These are phyloP conservation scores for Pandemis heparana DNA, from an alignment of 2,888 invertebrate genomes.

Conservation along the genomic window DNA sequence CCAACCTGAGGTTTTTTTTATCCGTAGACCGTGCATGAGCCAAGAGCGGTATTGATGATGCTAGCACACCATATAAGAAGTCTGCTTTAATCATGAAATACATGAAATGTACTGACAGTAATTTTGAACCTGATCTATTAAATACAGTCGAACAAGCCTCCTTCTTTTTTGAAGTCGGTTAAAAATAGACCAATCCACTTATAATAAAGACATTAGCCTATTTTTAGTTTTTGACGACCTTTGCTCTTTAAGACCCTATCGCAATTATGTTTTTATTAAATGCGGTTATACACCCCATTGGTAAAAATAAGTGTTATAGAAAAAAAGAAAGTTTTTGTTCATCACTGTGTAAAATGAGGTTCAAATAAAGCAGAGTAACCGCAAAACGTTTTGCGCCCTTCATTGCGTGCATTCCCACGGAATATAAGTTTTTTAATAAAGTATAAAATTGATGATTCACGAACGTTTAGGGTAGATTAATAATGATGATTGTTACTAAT, in stretches of 20 bases:
- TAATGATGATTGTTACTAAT: constrained; percentile 39
- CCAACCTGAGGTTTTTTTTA: too few relatives aligned
- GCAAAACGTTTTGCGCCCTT: constrained; percentile 57
- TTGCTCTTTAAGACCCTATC: constrained; percentile 10
- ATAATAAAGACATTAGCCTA: constrained; percentile 17
- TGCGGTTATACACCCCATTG: background rate
- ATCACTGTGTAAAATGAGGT: background rate
- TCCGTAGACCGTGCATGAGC: too few relatives aligned
- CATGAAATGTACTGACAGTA: background rate
- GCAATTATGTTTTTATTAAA: background rate
- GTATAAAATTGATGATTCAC: constrained; percentile 58
- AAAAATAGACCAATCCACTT: background rate
- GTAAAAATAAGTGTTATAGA: background rate
- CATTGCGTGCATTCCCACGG: constrained; percentile 60
- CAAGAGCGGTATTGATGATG: too few relatives aligned
- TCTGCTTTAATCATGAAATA: too few relatives aligned
- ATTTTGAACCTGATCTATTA: too few relatives aligned
- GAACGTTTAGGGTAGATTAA: constrained; percentile 44
- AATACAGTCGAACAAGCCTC: too few relatives aligned
- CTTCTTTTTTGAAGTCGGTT: too few relatives aligned
- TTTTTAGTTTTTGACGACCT: background rate
- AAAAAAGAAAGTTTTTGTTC: background rate
- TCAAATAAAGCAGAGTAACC: constrained; percentile 50
- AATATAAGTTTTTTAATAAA: constrained; percentile 48
- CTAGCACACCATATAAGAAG: too few relatives aligned